Conservation (phyloP, 2,888 invertebrate genomes). For the Lucinisca nassula region DNA sequence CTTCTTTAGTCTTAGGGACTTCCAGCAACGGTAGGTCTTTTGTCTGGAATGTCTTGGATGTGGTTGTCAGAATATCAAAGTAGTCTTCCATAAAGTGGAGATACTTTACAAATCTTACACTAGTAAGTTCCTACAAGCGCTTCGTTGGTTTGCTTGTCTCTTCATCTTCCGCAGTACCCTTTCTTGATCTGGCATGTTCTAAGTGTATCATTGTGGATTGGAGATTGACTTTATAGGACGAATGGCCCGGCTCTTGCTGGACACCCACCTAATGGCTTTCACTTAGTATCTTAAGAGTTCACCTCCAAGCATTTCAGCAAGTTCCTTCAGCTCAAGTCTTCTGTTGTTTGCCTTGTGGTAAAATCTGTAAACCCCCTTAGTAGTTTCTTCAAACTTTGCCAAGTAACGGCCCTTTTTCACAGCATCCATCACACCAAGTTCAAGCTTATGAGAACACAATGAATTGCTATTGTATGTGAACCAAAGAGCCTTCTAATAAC, state of each 20-base stretch:
- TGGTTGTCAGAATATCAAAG: neutral
- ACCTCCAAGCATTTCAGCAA: neutral
- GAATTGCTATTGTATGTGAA: neutral
- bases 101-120: neutral
- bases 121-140: neutral
- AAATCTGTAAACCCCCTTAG: conserved; percentile 8
- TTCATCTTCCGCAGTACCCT: neutral
- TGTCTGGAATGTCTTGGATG: neutral
- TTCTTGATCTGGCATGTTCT: neutral
- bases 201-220: neutral
- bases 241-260: neutral
- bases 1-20: neutral
- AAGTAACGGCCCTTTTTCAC: conserved; percentile 1
- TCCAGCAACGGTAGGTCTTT: neutral
- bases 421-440: conserved; percentile 14
- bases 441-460: conserved; percentile 14
- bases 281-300: neutral
- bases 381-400: neutral
- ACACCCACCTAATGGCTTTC: neutral
- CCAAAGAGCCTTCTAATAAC: neutral
- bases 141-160: neutral
- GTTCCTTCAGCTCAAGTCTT: neutral
- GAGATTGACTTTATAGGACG: neutral
- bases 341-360: neutral
- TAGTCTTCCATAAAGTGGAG: neutral